Evolutionary conservation across 2,113 vertebrate genomes (phyloP).

Genomic region (Crotalus helleri): DNA sequence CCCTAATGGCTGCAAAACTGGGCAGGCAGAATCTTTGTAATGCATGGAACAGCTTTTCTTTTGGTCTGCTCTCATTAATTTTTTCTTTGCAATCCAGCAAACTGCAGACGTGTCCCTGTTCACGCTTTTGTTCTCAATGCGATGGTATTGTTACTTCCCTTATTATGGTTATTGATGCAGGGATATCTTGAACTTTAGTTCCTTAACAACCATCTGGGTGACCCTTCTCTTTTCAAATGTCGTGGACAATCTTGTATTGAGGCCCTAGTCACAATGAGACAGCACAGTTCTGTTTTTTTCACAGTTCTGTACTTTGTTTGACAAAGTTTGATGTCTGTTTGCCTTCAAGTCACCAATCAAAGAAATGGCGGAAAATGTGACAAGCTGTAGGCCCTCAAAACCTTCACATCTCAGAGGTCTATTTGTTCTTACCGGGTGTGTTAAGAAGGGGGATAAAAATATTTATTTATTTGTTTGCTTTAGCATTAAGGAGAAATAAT

Average conservation of each 20-base stretch:
- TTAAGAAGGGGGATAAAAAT: neutral
- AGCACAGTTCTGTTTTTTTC: neutral
- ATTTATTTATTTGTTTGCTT: neutral
- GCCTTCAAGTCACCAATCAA: neutral
- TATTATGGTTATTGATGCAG: neutral
- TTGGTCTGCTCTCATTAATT: conserved; percentile 57
- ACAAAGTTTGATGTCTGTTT: neutral
- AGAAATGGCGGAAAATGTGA: neutral
- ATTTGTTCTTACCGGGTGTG: neutral
- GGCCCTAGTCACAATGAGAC: neutral
- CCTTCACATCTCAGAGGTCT: neutral
- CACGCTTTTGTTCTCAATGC: neutral
- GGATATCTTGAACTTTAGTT: conserved; percentile 39
- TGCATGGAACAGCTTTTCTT: conserved; percentile 25
- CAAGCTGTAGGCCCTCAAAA: conserved; percentile 33
- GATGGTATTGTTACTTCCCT: neutral
- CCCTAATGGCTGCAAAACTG: neutral
- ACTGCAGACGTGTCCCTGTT: conserved; percentile 42
- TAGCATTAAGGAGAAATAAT: conserved; percentile 34
- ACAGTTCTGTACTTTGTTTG: conserved; percentile 11
- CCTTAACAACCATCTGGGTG: conserved; percentile 3
- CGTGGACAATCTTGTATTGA: neutral
- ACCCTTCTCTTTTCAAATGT: neutral
- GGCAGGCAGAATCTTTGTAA: conserved; percentile 14
- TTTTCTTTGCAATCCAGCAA: conserved; percentile 34